Conservation (phyloP, 2,888 invertebrate species). For the Pyralis farinalis region DNA sequence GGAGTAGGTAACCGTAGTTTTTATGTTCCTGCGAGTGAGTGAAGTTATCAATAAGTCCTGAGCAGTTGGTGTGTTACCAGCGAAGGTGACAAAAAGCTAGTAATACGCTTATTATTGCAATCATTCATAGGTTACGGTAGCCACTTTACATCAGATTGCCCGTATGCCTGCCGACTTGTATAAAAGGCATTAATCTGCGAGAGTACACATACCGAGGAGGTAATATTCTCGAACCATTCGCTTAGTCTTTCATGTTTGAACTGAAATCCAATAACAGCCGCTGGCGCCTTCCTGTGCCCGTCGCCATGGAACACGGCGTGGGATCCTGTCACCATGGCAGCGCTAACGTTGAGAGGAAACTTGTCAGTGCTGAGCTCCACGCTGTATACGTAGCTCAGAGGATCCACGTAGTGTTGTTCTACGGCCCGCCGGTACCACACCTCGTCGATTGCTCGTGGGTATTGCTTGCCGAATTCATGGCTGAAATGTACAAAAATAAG, state of each 20-base stretch:
- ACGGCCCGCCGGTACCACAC: conserved; percentile 94
- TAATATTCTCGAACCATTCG: conserved; percentile 89
- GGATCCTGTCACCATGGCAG: conserved; percentile 90
- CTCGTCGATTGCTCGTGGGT: conserved; percentile 91
- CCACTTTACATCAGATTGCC: too few species aligned
- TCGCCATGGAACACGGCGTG: conserved; percentile 89
- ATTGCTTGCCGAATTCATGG: conserved; percentile 86
- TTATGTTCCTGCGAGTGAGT: too few species aligned
- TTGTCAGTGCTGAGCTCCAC: conserved; percentile 61
- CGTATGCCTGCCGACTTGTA: too few species aligned
- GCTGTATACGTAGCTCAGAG: conserved; percentile 89
- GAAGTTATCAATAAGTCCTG: too few species aligned
- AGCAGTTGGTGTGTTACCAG: too few species aligned
- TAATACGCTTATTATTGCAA: too few species aligned
- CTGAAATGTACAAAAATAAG: conserved; percentile 70
- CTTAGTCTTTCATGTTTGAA: conserved; percentile 89
- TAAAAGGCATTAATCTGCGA: too few species aligned
- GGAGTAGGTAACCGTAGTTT: too few species aligned
- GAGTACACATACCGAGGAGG: conserved; percentile 85
- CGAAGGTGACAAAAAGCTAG: too few species aligned
- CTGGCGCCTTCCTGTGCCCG: conserved; percentile 82
- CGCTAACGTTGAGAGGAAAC: conserved; percentile 78
- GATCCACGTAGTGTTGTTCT: conserved; percentile 89
- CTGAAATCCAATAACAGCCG: conserved; percentile 88
- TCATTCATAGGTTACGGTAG: too few species aligned